These are phyloP conservation scores for Drosophila conformis DNA, from an alignment of 2,888 invertebrate species.

Conservation along the genomic window DNA sequence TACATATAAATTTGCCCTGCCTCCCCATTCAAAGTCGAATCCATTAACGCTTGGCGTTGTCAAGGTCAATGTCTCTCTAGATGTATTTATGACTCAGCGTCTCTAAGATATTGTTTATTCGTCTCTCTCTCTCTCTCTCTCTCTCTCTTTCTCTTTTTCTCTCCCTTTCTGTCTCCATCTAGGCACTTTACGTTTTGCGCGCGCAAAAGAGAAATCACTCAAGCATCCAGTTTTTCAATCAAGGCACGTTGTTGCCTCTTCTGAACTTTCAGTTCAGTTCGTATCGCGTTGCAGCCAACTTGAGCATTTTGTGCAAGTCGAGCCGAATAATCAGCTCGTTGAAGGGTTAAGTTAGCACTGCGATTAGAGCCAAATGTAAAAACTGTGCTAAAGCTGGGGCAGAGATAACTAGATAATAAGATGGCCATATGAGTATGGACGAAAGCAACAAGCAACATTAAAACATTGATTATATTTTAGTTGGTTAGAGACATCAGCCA, in stretches of 20 bases:
- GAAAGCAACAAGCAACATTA: neutral
- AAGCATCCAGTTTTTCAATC: slow-evolving; percentile 61
- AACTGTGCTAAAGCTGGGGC: slow-evolving; percentile 1
- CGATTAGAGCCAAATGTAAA: slow-evolving; percentile 11
- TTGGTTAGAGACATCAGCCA: neutral
- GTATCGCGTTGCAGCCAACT: slow-evolving; percentile 42
- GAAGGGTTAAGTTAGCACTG: slow-evolving; percentile 28
- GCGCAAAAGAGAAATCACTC: slow-evolving; percentile 57
- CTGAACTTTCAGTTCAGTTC: slow-evolving; percentile 52
- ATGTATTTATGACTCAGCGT: slow-evolving; percentile 35
- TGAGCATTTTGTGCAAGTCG: slow-evolving; percentile 36
- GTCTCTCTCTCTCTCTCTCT: neutral
- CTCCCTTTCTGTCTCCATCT: slow-evolving; percentile 1
- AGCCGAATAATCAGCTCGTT: slow-evolving; percentile 28
- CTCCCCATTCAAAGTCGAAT: slow-evolving; percentile 53
- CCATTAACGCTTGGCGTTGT: slow-evolving; percentile 58
- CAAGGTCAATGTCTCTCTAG: slow-evolving; percentile 63
- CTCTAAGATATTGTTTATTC: slow-evolving; percentile 29
- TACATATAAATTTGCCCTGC: slow-evolving; percentile 18
- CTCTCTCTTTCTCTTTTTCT: neutral
- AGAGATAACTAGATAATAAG: neutral
- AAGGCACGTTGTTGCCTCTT: slow-evolving; percentile 62
- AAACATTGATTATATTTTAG: neutral
- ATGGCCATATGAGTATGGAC: neutral
- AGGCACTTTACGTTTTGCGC: slow-evolving; percentile 11